Evolutionary conservation across 2,113 vertebrate species (phyloP), one percentile per base, ranked within the genome.

Genomic region (Gavialis gangeticus): DNA sequence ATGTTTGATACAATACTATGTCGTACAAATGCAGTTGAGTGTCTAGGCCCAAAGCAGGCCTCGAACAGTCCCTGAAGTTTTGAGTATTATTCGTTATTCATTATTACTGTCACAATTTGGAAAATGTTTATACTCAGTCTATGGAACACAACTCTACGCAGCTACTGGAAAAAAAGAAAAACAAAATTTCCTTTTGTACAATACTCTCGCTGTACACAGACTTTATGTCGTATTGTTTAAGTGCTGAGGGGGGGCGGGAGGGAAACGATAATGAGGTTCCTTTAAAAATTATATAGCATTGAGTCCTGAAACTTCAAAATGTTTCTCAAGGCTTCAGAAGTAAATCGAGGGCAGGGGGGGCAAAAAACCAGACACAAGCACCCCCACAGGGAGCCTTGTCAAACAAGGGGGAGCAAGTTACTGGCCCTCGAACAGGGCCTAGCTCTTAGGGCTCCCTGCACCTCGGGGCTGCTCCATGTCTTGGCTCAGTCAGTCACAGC

Each of bases 1-100:
- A 98, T 97, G 98, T 97, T 98, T 95, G 97, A 98, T 99, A 99
- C 99, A 99, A 99, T 99, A 99, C 99, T 98, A 98, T 98, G 99
- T 99, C 98, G 97, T 99, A 98, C 98, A 98, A 99, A 99, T 98
- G 98, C 98, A 98, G 98, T 98, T 98, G 98, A 99, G 98, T 98
- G 98, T 97, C 97, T 98, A 98, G 98, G 98, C 98, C 98, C 84
- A 95, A 97, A 97, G 97, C 96, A 98, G 98, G 97, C 98, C 97
- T 97, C 98, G 98, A 98, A 98, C 98, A 97, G 98, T 99, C 99
- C 99, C 99, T 99, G 99, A 99, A 99, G 98, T 98, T 99, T 98
- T 98, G 98, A 98, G 97, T 98, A 98, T 98, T 98, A 96, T 96
- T 97, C 96, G 91, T 85, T 94, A 93, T 96, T 97, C 71, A 98